These are phyloP conservation scores for Polydesmus complanatus DNA, from an alignment of 2,888 invertebrate species.

Conservation along the genomic window DNA sequence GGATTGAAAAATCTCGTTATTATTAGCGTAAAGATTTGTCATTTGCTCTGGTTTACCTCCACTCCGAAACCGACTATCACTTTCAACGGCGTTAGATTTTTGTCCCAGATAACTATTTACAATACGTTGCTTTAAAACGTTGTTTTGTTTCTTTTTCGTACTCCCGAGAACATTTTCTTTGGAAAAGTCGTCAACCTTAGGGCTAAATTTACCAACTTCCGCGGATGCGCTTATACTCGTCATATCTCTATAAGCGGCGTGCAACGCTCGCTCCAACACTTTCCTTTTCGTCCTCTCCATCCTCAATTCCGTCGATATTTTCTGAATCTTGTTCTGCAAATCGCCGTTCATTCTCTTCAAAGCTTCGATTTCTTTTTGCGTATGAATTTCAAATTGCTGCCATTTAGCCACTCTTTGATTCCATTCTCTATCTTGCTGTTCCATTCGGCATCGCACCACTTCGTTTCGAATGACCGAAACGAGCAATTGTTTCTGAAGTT, in stretches of 20 bases:
- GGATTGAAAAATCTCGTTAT: too few relatives aligned
- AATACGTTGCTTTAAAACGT: too few relatives aligned
- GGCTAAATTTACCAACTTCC: too few relatives aligned
- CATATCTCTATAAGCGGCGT: conserved; percentile 13
- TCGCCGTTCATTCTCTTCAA: neutral
- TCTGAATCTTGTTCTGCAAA: neutral
- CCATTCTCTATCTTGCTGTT: conserved; percentile 1
- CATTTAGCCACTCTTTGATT: neutral
- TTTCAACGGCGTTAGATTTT: too few relatives aligned
- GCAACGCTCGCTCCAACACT: conserved; percentile 16
- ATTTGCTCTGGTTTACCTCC: too few relatives aligned
- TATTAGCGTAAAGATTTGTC: too few relatives aligned
- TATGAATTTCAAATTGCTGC: neutral
- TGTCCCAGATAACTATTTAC: too few relatives aligned
- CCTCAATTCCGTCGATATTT: conserved; percentile 7
- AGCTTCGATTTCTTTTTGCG: conserved; percentile 6
- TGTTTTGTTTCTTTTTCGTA: too few relatives aligned
- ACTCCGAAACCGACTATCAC: too few relatives aligned
- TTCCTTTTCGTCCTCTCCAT: conserved; percentile 13
- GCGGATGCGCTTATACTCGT: too few relatives aligned
- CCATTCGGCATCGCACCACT: conserved; percentile 36
- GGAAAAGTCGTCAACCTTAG: too few relatives aligned
- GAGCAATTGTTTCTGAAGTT: conserved; percentile 68
- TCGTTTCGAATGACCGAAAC: conserved; percentile 70
- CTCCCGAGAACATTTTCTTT: too few relatives aligned